These are phyloP conservation scores for Agrochola litura DNA, from an alignment of 2,888 invertebrate genomes.

Conservation along the genomic window DNA sequence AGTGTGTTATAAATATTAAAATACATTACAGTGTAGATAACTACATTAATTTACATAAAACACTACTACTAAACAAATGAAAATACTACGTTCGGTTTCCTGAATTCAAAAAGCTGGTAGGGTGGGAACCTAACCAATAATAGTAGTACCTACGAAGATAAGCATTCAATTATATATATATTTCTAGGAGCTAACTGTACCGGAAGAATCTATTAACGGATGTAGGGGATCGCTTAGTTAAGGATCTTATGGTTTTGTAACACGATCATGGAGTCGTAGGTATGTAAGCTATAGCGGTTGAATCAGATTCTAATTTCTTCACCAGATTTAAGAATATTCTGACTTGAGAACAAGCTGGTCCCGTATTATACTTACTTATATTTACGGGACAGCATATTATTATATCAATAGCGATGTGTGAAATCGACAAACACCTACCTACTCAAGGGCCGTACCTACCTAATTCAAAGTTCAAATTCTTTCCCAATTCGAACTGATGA, in stretches of 20 bases:
- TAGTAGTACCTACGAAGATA: no score
- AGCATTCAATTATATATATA: not conserved
- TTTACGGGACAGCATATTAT: not conserved
- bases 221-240: not conserved
- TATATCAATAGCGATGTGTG: not conserved
- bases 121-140: not conserved
- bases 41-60: not conserved
- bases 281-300: not conserved
- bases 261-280: not conserved
- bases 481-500: not conserved
- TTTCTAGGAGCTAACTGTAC: not conserved
- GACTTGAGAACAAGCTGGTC: not conserved
- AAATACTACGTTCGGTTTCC: not conserved
- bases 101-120: not conserved
- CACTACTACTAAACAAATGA: not conserved
- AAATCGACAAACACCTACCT: not conserved
- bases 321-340: not conserved
- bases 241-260: not conserved
- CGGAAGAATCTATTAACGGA: slow-evolving; percentile 12
- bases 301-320: no score
- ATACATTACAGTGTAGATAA: not conserved
- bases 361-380: not conserved
- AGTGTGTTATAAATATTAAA: not conserved
- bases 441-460: not conserved
- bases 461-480: not conserved